Evolutionary conservation across 2,888 invertebrate genomes (phyloP), one percentile per base, ranked within the genome.

Genomic region (Notocelia uddmanniana): DNA sequence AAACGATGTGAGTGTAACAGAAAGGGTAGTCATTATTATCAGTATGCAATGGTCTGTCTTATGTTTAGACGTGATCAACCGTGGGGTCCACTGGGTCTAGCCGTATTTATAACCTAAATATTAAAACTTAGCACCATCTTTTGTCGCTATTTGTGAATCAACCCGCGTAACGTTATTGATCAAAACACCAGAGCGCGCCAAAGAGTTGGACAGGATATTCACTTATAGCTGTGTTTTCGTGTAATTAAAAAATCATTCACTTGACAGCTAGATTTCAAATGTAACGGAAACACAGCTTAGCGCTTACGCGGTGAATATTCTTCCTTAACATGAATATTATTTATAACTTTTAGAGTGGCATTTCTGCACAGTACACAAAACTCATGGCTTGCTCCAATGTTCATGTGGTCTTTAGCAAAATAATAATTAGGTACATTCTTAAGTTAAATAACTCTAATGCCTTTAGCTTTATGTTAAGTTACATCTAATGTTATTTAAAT

Each of bases 121-220:
- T 69, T 72, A 75, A 76, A 75, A 75, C 75, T 76, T 81, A 81
- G 81, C 81, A 81, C 81, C 81, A 81, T 77, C 80, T 78, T 73
- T 62, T 67, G 62, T 50, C 55, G 59, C 58, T 62, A 60, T 71
- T 72, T 72, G 72, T 72, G 72, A 72, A 67, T 21, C 31, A 26
- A 60, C 71, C 71, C 59, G 66, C 71, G 71, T 58, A 59, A 52
- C 37, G 57, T 52, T 55, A 31, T 21, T 18, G 55, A 48, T 48
- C 48, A 21, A 9, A 50, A 68, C 58, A 59, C 57, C 37, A 50
- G 68, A 48, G 19, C 23, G 15, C 11, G 19, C 63, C 31, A 18
- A 9, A 34, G n/a, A 26, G 5, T 37, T 31, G 8, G n/a, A n/a
- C n/a, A n/a, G n/a, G n/a, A 31, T 2, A 31, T 5, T 9, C 31